Percentiles rank a stretch among this genome's conserved stretches.
Conservation (phyloP, 2,113 vertebrate genomes). For the Lipotes vexillifer region DNA sequence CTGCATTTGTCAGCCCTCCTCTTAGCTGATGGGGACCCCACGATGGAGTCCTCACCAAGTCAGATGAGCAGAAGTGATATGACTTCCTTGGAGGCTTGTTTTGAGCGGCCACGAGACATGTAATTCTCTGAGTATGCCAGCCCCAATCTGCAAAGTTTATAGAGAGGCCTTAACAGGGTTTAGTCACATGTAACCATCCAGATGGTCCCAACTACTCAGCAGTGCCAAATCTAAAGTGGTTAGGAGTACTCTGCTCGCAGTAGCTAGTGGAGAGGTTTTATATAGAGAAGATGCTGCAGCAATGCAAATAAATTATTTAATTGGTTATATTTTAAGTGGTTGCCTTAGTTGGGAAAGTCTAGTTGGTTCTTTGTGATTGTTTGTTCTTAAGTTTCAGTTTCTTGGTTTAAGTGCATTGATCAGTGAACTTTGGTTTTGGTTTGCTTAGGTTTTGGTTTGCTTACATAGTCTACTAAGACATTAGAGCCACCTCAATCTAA, state of each 20-base stretch:
- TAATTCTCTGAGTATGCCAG: not conserved
- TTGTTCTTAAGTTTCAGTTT: not conserved
- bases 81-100: not conserved
- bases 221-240: not conserved
- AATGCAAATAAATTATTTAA: not conserved
- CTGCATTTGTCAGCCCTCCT: no score
- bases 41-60: no score
- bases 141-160: not conserved
- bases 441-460: not conserved
- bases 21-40: no score
- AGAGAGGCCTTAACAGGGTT: fast-evolving
- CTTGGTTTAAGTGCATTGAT: not conserved
- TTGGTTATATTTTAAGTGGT: not conserved
- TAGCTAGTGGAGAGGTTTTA: not conserved
- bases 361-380: not conserved
- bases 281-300: not conserved
- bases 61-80: no score
- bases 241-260: not conserved
- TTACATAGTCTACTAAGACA: not conserved
- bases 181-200: not conserved
- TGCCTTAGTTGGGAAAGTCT: not conserved
- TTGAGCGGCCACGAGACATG: not conserved
- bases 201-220: not conserved
- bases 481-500: not conserved
- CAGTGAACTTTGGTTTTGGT: not conserved